Evolutionary conservation across 2,888 invertebrate species (phyloP).

Genomic region (Cyclophora albipunctata): DNA sequence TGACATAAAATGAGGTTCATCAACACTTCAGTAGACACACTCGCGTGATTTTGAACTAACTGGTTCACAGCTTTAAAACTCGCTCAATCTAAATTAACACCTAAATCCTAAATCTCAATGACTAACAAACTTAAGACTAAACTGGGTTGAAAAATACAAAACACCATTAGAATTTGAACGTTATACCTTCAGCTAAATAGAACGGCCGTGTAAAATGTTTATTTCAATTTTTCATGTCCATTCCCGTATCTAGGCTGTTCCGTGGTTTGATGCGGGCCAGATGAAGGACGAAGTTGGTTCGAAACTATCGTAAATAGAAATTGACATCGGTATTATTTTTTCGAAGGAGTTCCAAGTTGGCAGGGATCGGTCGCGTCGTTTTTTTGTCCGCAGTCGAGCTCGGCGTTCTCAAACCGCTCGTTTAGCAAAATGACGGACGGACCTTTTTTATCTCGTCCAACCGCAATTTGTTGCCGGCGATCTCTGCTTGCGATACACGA

Average conservation of each 20-base stretch:
- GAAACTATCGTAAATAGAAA: constrained; percentile 46
- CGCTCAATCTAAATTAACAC: too few relatives aligned
- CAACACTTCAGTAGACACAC: too few relatives aligned
- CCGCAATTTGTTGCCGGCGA: constrained; percentile 70
- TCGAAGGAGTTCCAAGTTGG: constrained; percentile 26
- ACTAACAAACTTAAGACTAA: too few relatives aligned
- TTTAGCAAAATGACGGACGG: constrained; percentile 70
- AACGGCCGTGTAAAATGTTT: constrained; percentile 25
- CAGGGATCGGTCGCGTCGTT: constrained; percentile 40
- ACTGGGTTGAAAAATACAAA: too few relatives aligned
- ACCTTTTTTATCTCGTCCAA: constrained; percentile 71
- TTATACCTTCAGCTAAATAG: constrained; percentile 11
- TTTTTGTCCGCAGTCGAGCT: constrained; percentile 44
- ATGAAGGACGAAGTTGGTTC: constrained; percentile 20
- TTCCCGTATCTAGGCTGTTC: constrained; percentile 9
- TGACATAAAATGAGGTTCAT: too few relatives aligned
- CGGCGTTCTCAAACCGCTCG: constrained; percentile 49
- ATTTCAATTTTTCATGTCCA: constrained; percentile 22
- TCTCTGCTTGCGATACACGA: constrained; percentile 60
- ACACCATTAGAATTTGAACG: too few relatives aligned
- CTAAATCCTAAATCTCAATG: too few relatives aligned
- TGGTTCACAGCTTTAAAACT: too few relatives aligned
- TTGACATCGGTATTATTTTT: constrained; percentile 55
- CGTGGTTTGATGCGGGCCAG: constrained; percentile 9
- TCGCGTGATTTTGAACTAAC: too few relatives aligned